Evolutionary conservation across 2,113 vertebrate species (phyloP), one percentile per base, ranked within the genome.

Genomic region (Vimba vimba): DNA sequence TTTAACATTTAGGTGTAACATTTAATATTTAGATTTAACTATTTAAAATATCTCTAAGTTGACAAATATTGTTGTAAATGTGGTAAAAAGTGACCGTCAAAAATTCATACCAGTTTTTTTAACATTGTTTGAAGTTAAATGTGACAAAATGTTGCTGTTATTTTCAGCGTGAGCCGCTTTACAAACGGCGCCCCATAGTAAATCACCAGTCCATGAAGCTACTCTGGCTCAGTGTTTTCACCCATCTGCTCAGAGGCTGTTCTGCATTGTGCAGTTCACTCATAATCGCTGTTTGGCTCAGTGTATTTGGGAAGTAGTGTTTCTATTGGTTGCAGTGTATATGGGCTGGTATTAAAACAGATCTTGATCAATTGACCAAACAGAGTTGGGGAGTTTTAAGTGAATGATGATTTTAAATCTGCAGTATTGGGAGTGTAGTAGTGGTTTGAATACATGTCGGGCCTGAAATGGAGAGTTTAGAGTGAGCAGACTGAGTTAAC

Each of bases 131-230:
- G n/a, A n/a, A n/a, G n/a, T n/a, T n/a, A n/a, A n/a, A n/a, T n/a
- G n/a, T n/a, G n/a, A n/a, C n/a, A n/a, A n/a, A n/a, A n/a, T n/a
- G n/a, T n/a, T n/a, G n/a, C n/a, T n/a, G n/a, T n/a, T n/a, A n/a
- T n/a, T n/a, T n/a, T n/a, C n/a, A n/a, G n/a, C n/a, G n/a, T n/a
- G n/a, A n/a, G n/a, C n/a, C n/a, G n/a, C n/a, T n/a, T n/a, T n/a
- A n/a, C n/a, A n/a, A n/a, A n/a, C n/a, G n/a, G n/a, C n/a, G n/a
- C n/a, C n/a, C n/a, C n/a, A n/a, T n/a, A 80, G 79, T 80, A 27
- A 66, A 80, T 80, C 59, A 47, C n/a, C 43, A 50, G 71, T 75
- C 43, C n/a, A 47, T 47, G 71, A 75, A 13, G 47, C 71, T 75
- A 6, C 43, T 50, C 71, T 8, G 43, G 71, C n/a, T 75, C 43